A percentile compares a stretch with the other conserved stretches of the same genome.
phyloP scores from a whole-genome alignment of 2,888 invertebrate genomes.

The Orthosia gothica region DNA sequence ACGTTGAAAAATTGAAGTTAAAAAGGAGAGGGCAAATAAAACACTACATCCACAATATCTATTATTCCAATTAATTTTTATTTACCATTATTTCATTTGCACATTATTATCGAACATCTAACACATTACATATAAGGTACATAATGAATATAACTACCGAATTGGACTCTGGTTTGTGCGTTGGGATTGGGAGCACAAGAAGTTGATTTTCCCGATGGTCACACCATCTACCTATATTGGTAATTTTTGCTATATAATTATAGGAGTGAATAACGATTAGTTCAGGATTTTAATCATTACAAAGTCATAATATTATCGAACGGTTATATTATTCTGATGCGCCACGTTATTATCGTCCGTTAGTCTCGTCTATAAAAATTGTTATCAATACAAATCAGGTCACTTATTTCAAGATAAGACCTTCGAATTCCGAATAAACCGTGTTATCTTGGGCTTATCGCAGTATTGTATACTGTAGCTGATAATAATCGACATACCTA shows the following conservation, averaged over 20 bases:
- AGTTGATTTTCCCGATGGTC: not conserved
- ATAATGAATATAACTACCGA: conserved; percentile 39
- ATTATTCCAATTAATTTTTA: conserved; percentile 80
- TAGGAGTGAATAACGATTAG: not conserved
- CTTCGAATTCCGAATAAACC: conserved; percentile 17
- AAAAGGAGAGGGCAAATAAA: conserved; percentile 70
- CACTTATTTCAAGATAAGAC: conserved; percentile 42
- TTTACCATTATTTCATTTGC: conserved; percentile 80
- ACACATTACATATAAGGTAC: conserved; percentile 46
- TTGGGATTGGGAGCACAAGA: conserved; percentile 23
- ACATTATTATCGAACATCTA: conserved; percentile 74
- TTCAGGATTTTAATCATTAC: not conserved
- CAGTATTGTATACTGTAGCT: not conserved
- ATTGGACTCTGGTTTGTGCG: conserved; percentile 59
- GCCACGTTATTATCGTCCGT: not conserved
- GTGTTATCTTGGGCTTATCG: conserved; percentile 21
- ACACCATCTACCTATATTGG: too few species aligned
- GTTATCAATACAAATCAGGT: conserved; percentile 45
- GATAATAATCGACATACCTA: conserved; percentile 5
- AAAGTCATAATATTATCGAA: not conserved
- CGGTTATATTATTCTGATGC: not conserved
- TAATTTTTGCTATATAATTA: not conserved
- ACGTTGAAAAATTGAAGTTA: not conserved
- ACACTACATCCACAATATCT: conserved; percentile 81
- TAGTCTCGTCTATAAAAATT: conserved; percentile 5